Percentiles rank a stretch among this genome's conserved stretches.
phyloP scores from a whole-genome alignment of 1,140 invertebrate species.

The Diabrotica undecimpunctata region DNA sequence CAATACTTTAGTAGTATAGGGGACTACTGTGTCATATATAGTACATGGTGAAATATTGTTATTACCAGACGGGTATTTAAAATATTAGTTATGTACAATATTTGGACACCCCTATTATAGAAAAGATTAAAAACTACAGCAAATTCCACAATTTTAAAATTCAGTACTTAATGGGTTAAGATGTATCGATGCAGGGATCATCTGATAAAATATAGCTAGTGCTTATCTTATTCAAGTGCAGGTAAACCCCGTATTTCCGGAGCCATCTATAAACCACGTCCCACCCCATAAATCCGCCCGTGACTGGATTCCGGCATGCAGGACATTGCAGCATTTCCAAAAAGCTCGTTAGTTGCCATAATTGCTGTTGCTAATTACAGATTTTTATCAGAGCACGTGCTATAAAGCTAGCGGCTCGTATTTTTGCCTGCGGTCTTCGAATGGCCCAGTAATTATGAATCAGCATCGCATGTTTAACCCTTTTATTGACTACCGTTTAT shows the following conservation, averaged over 20 bases:
- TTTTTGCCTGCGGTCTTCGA: conserved; percentile 32
- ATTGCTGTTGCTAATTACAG: conserved; percentile 48
- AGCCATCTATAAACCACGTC: not conserved
- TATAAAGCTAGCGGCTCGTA: conserved; percentile 37
- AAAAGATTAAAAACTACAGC: too few relatives aligned
- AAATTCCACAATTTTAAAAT: too few relatives aligned
- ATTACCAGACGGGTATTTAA: too few relatives aligned
- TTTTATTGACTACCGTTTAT: conserved; percentile 42
- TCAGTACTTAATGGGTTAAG: too few relatives aligned
- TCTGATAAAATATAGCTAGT: too few relatives aligned
- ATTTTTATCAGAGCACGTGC: conserved; percentile 48
- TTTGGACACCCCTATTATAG: too few relatives aligned
- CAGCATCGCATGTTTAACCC: conserved; percentile 44
- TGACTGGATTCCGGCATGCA: conserved; percentile 27
- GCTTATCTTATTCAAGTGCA: too few relatives aligned
- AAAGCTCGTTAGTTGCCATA: conserved; percentile 48
- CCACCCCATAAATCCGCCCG: conserved; percentile 7
- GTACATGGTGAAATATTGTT: too few relatives aligned
- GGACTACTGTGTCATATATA: too few relatives aligned
- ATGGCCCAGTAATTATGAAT: conserved; percentile 42
- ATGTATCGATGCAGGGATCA: too few relatives aligned
- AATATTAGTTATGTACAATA: too few relatives aligned
- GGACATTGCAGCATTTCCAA: conserved; percentile 32
- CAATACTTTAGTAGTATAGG: too few relatives aligned
- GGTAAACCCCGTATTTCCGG: not conserved